Percentiles rank a stretch among this genome's conserved stretches.
These are phyloP conservation scores for Lasioglossum marginatum DNA, from an alignment of 2,888 invertebrate genomes.

Conservation along the genomic window DNA sequence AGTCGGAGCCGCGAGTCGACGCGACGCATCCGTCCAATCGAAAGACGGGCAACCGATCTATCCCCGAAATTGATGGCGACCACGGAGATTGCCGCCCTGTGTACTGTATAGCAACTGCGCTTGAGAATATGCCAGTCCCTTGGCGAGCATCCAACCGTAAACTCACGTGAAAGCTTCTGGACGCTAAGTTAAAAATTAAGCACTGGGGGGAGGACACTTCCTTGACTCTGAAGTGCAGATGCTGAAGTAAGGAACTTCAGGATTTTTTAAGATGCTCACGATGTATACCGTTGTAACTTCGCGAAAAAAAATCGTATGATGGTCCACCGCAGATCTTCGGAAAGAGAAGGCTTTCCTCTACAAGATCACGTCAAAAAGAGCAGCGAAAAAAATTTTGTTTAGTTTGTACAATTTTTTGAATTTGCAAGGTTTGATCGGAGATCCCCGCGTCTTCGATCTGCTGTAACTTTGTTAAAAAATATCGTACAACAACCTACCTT, in stretches of 20 bases:
- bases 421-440: no score
- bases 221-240: not conserved
- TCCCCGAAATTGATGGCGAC: constrained; percentile 30
- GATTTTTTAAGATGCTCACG: no score
- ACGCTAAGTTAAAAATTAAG: not conserved
- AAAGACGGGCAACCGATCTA: constrained; percentile 28
- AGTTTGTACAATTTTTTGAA: no score
- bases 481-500: no score
- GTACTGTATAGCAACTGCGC: not conserved
- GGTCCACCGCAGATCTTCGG: not conserved
- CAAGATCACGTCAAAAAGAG: no score
- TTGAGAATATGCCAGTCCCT: not conserved
- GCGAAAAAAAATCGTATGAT: not conserved
- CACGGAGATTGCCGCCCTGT: constrained; percentile 7
- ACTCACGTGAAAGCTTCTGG: not conserved
- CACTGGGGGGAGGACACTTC: not conserved
- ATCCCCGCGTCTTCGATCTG: no score
- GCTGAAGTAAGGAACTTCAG: not conserved
- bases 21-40: constrained; percentile 23
- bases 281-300: not conserved
- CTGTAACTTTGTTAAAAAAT: no score
- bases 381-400: rapidly evolving
- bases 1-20: not conserved
- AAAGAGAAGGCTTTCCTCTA: not conserved
- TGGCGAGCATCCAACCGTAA: not conserved